These are phyloP conservation scores for Lucilia sericata DNA, from an alignment of 1,140 invertebrate species.

Conservation along the genomic window DNA sequence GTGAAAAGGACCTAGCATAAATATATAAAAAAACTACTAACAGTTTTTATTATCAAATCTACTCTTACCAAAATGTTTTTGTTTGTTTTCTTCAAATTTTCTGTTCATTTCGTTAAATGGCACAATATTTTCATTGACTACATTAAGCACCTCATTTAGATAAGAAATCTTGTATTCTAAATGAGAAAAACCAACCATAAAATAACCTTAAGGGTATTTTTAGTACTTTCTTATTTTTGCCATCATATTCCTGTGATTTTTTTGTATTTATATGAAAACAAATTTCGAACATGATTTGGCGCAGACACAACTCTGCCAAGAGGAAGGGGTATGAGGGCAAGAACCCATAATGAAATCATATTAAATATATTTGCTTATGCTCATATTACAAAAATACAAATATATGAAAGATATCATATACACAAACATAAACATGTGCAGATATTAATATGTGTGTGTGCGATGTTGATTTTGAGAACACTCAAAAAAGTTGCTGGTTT, in stretches of 20 bases:
- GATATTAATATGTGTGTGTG: no score
- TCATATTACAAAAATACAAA: neutral
- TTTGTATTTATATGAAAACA: conserved; percentile 2
- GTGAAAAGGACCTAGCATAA: neutral
- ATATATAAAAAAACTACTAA: neutral
- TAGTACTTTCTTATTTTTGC: neutral
- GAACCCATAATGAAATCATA: neutral
- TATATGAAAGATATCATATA: neutral
- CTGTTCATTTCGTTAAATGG: conserved; percentile 5
- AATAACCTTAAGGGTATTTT: conserved; percentile 37
- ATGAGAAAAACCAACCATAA: conserved; percentile 25
- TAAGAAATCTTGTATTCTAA: conserved; percentile 40
- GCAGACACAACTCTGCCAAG: neutral
- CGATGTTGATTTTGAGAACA: no score
- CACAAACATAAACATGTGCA: neutral
- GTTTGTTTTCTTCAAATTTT: neutral
- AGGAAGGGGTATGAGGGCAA: neutral
- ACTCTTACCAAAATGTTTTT: neutral
- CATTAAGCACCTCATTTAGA: conserved; percentile 43
- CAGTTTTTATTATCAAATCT: conserved; percentile 16
- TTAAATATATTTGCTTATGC: conserved; percentile 17
- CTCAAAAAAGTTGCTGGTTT: no score
- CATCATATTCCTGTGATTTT: neutral
- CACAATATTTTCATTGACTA: conserved; percentile 11
- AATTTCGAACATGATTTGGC: conserved; percentile 19